phyloP scores from a whole-genome alignment of 2,113 vertebrate genomes.

The Stigmatopora nigra region DNA sequence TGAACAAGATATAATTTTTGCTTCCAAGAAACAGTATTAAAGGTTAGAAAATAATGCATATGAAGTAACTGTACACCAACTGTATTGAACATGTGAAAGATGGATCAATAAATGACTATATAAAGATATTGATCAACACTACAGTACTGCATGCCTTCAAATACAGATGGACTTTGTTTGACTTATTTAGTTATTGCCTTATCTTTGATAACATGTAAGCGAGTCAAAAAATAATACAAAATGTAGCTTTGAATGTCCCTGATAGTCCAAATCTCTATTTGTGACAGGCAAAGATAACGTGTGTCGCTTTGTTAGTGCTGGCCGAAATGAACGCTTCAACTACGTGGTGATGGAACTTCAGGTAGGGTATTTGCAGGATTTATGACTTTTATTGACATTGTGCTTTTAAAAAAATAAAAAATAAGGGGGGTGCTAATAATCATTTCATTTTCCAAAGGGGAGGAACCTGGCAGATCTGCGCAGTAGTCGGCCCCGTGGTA shows the following conservation, averaged over 20 bases:
- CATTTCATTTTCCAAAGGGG: slow-evolving; percentile 67
- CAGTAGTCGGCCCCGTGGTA: slow-evolving; percentile 83
- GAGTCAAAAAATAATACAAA: neutral
- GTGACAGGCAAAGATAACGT: slow-evolving; percentile 92
- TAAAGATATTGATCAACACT: neutral
- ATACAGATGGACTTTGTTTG: neutral
- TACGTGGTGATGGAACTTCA: slow-evolving; percentile 99
- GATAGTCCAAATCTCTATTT: neutral
- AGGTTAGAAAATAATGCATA: neutral
- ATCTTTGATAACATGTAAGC: neutral
- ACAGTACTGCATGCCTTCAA: neutral
- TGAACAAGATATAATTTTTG: neutral
- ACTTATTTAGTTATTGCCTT: neutral
- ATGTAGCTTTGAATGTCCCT: neutral
- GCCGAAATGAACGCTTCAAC: slow-evolving; percentile 96
- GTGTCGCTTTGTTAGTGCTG: slow-evolving; percentile 95
- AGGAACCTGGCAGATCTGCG: slow-evolving; percentile 93
- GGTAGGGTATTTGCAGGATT: slow-evolving; percentile 58
- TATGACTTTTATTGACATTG: neutral
- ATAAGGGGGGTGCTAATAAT: neutral
- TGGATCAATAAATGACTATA: neutral
- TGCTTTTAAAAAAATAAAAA: neutral
- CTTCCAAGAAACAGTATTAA: neutral
- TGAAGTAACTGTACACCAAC: neutral
- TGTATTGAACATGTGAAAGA: neutral